phyloP scores from a whole-genome alignment of 1,140 invertebrate species.

The Leptinotarsa undecemlineata region DNA sequence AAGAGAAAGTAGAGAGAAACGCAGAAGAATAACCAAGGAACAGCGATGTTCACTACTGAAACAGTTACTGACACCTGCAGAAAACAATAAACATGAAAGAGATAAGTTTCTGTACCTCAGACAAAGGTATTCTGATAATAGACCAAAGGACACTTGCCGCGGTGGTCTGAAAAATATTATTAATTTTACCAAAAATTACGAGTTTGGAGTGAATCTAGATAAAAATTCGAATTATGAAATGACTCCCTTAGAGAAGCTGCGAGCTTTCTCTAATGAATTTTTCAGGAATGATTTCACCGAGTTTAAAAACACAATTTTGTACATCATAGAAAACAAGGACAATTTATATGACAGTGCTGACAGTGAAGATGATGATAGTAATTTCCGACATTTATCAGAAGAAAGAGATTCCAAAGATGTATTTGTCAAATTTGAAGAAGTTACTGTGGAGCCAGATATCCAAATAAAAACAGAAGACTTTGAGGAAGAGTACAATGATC shows the following conservation, averaged over 20 bases:
- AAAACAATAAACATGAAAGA: conserved; percentile 39
- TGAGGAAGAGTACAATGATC: conserved; percentile 37
- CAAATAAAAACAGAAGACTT: conserved; percentile 48
- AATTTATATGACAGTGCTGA: conserved; percentile 42
- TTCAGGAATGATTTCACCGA: conserved; percentile 50
- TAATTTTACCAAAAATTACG: conserved; percentile 50
- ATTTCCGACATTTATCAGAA: conserved; percentile 29
- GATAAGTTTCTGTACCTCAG: conserved; percentile 28
- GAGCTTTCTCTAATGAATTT: conserved; percentile 49
- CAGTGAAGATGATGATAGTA: conserved; percentile 34
- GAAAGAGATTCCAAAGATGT: conserved; percentile 21
- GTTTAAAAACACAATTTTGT: conserved; percentile 48
- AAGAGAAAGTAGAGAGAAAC: conserved; percentile 27
- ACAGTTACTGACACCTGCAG: conserved; percentile 42
- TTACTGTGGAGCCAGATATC: conserved; percentile 50
- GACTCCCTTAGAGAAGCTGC: conserved; percentile 46
- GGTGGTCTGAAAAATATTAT: conserved; percentile 48
- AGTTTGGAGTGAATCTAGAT: conserved; percentile 48
- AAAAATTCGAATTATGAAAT: conserved; percentile 42
- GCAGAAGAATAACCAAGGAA: conserved; percentile 47
- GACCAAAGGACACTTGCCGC: conserved; percentile 10
- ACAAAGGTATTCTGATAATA: not conserved
- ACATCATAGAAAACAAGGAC: conserved; percentile 48
- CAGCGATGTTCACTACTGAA: conserved; percentile 50
- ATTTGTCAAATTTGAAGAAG: conserved; percentile 44